phyloP scores from a whole-genome alignment of 1,140 invertebrate genomes.

The Diploscapter pachys region DNA sequence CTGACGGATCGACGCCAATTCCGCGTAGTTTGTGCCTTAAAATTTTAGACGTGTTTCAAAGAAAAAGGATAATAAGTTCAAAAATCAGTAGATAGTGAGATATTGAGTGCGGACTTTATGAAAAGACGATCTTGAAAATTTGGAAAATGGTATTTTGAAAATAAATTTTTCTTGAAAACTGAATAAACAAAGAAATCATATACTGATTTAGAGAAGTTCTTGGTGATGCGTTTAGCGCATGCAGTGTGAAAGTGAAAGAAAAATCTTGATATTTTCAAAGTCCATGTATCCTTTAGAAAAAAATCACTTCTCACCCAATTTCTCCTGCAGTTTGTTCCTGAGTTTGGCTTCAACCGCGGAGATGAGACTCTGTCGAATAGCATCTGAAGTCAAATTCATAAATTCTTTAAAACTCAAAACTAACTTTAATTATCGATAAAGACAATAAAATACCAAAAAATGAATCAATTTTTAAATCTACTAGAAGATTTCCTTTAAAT shows the following conservation, averaged over 20 bases:
- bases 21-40: constrained; percentile 53
- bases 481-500: too few relatives aligned
- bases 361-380: constrained; percentile 84
- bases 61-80: neutral
- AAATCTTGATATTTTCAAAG: neutral
- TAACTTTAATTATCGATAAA: too few relatives aligned
- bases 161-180: constrained; percentile 1
- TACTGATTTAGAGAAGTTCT: neutral
- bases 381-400: constrained; percentile 71
- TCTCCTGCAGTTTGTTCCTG: constrained; percentile 77
- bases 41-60: too few relatives aligned
- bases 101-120: neutral
- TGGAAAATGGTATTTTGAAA: neutral
- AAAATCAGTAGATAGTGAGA: neutral
- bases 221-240: neutral
- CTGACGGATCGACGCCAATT: constrained; percentile 50
- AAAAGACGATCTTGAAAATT: neutral
- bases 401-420: too few relatives aligned
- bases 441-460: too few relatives aligned
- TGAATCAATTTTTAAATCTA: too few relatives aligned
- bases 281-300: neutral
- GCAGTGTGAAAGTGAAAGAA: too few relatives aligned
- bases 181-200: neutral
- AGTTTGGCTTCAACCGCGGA: constrained; percentile 93
- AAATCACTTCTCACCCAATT: constrained; percentile 68